phyloP scores from a whole-genome alignment of 2,113 vertebrate species.

The Hippocampus abdominalis region DNA sequence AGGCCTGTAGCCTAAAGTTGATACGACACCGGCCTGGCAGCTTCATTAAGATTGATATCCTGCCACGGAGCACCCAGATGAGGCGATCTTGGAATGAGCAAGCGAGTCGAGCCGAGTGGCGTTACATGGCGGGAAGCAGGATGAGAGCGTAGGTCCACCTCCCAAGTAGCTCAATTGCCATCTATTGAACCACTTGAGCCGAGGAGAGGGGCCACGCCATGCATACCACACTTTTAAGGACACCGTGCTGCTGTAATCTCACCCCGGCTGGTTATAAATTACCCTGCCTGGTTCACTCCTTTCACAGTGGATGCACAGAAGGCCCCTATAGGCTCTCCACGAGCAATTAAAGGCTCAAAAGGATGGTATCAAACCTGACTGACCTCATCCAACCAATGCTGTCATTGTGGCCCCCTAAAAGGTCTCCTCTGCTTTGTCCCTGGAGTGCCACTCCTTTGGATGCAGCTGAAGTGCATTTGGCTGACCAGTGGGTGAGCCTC shows the following conservation, averaged over 20 bases:
- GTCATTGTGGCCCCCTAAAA: constrained; percentile 65
- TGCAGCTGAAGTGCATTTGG: constrained; percentile 37
- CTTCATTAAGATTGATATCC: constrained; percentile 71
- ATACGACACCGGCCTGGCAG: constrained; percentile 58
- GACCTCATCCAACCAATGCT: constrained; percentile 62
- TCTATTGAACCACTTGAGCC: constrained; percentile 61
- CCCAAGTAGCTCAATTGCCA: constrained; percentile 62
- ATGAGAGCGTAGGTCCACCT: constrained; percentile 50
- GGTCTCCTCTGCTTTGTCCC: constrained; percentile 50
- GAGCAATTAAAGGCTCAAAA: constrained; percentile 66
- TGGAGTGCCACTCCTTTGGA: constrained; percentile 43
- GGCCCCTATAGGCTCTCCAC: constrained; percentile 63
- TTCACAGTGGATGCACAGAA: constrained; percentile 68
- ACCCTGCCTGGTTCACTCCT: constrained; percentile 49
- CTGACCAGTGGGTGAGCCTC: constrained; percentile 30
- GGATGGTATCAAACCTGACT: constrained; percentile 64
- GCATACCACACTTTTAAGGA: constrained; percentile 63
- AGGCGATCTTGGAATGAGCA: constrained; percentile 45
- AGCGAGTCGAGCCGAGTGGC: constrained; percentile 25
- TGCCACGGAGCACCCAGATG: constrained; percentile 49
- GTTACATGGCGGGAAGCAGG: constrained; percentile 34
- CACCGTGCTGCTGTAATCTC: constrained; percentile 58
- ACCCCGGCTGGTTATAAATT: constrained; percentile 70
- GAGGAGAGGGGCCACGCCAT: constrained; percentile 55
- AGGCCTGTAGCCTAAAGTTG: constrained; percentile 64